Conservation (phyloP, 2,888 invertebrate species). For the Atrina japonica region DNA sequence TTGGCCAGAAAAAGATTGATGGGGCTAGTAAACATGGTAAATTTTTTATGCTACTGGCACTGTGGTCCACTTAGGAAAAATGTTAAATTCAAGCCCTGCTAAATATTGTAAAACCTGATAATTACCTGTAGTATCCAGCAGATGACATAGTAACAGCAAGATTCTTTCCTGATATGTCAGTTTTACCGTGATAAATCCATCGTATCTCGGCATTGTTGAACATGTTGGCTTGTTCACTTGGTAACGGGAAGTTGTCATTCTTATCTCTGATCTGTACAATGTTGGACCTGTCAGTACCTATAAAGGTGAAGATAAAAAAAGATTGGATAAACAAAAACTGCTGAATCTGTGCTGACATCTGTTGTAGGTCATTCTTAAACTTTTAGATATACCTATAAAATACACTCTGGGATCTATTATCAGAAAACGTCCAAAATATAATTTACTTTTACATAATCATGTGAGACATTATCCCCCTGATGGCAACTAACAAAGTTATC, state of each 20-base stretch:
- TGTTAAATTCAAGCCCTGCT: too few relatives aligned
- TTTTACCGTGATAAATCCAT: constrained; percentile 73
- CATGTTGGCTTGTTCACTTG: constrained; percentile 74
- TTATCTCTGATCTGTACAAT: constrained; percentile 71
- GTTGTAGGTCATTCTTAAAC: too few relatives aligned
- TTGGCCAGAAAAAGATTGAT: too few relatives aligned
- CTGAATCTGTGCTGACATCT: too few relatives aligned
- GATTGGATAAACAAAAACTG: too few relatives aligned
- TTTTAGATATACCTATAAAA: too few relatives aligned
- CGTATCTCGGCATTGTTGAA: constrained; percentile 72
- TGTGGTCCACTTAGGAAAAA: background rate
- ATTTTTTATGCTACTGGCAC: too few relatives aligned
- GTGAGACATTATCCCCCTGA: background rate
- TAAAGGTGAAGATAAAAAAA: constrained; percentile 11
- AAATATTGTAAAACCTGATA: too few relatives aligned
- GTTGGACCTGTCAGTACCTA: constrained; percentile 79
- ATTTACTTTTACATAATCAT: constrained; percentile 5
- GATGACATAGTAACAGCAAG: constrained; percentile 77
- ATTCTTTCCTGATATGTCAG: constrained; percentile 62
- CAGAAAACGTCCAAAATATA: too few relatives aligned
- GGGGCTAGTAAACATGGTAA: too few relatives aligned
- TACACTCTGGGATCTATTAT: too few relatives aligned
- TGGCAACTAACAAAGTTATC: too few relatives aligned
- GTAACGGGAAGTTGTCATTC: constrained; percentile 77
- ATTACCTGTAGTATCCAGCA: constrained; percentile 77